Base-by-base conservation (phyloP, 2,113 vertebrate genomes). In the Cottus gobio region DNA sequence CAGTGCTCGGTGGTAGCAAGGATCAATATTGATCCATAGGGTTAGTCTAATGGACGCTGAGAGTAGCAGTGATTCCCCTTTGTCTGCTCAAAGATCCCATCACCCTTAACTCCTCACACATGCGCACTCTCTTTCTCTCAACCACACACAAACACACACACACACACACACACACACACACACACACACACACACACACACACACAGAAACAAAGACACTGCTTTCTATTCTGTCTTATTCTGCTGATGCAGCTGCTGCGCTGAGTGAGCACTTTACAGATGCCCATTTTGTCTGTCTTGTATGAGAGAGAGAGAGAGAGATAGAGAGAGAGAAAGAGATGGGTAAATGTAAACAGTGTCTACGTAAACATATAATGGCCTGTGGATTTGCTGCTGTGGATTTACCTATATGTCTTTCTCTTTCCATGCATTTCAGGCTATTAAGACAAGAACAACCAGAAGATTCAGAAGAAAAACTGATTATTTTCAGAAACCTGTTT, bases 11-110 rank as follows among this genome's bases (percentile, higher is more conserved):
- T 85, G 85, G 86, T 90, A 85, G 80, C 87, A 88, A 84, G 81
- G 82, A 93, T 93, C 91, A 87, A 83, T 95, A 94, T 91, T 92
- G 93, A 95, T 95, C 92, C 69, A 69, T 65, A 68, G 87, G 70
- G 84, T 92, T 88, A 71, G 87, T 87, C 90, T 94, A 94, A 94
- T 94, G 92, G 92, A 91, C 4, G 90, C 89, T 86, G 85, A 91
- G 89, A 89, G 91, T 34, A 82, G 77, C 85, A 85, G 80, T 84
- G 90, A 91, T 86, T 91, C 89, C 84, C 90, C 85, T 87, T 89
- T 90, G 88, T 93, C 90, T 90, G 88, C 77, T 78, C 79, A 80
- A 71, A 88, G 83, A 88, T 75, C 90, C 87, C 84, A 90, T 92
- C 91, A 80, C 71, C 82, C 74, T 73, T 52, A 80, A 82, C 75